Conservation (phyloP, 2,113 vertebrate species). For the Thomomys bottae region DNA sequence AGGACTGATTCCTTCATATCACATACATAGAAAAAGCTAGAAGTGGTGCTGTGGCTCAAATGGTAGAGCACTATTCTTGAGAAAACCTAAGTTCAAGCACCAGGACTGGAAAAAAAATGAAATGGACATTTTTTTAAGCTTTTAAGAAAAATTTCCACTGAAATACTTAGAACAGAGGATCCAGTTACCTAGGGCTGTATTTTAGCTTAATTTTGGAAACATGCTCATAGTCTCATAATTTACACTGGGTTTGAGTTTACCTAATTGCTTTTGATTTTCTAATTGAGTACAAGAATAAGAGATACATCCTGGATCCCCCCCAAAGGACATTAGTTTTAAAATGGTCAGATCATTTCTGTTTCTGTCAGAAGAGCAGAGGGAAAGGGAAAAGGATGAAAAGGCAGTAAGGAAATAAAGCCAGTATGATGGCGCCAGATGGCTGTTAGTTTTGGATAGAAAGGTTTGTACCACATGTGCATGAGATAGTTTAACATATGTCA, state of each 20-base stretch:
- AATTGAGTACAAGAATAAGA: slow-evolving; percentile 36
- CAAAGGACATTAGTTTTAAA: slow-evolving; percentile 47
- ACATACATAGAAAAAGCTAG: too few relatives aligned
- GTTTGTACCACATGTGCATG: not conserved
- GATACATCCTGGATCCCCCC: not conserved
- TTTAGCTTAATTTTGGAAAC: not conserved
- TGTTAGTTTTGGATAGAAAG: slow-evolving; percentile 71
- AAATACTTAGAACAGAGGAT: not conserved
- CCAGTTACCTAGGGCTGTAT: not conserved
- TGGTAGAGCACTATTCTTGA: too few relatives aligned
- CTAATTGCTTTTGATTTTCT: slow-evolving; percentile 5
- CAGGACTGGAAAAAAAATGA: slow-evolving; percentile 26
- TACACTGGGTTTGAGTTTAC: not conserved
- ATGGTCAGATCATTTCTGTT: slow-evolving; percentile 30
- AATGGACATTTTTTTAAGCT: not conserved
- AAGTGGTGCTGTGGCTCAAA: too few relatives aligned
- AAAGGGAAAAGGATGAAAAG: slow-evolving; percentile 6
- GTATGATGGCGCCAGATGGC: not conserved
- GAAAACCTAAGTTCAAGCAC: too few relatives aligned
- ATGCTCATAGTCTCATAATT: not conserved
- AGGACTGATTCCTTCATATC: too few relatives aligned
- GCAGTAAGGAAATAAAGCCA: slow-evolving; percentile 44
- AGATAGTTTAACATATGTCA: slow-evolving; percentile 2
- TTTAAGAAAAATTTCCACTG: not conserved
- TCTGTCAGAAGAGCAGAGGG: slow-evolving; percentile 56